Conservation (phyloP, 2,888 invertebrate species). For the Lepetodrilus schrolli region DNA sequence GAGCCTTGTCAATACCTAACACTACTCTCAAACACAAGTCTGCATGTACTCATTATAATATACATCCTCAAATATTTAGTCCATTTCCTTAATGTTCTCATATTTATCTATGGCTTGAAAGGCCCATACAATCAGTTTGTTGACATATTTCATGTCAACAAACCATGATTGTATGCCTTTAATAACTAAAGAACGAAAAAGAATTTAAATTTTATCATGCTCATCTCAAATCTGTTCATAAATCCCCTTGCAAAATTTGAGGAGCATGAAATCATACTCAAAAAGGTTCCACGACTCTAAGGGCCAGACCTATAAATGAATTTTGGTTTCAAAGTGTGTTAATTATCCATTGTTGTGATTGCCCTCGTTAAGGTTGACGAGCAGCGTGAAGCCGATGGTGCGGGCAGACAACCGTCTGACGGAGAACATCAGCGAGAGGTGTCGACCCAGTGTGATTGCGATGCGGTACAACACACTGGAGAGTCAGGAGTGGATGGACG, state of each 20-base stretch:
- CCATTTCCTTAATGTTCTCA: background rate
- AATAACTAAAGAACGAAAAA: too few relatives aligned
- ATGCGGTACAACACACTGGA: conserved; percentile 63
- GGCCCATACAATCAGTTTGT: background rate
- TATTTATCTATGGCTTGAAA: background rate
- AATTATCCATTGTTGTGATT: too few relatives aligned
- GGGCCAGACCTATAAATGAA: too few relatives aligned
- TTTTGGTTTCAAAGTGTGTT: too few relatives aligned
- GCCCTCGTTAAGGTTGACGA: conserved; percentile 49
- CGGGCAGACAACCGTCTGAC: conserved; percentile 47
- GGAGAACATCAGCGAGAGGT: conserved; percentile 62
- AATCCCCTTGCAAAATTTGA: too few relatives aligned
- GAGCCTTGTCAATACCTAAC: background rate
- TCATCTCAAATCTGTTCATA: too few relatives aligned
- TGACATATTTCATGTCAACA: too few relatives aligned
- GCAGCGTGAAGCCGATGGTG: conserved; percentile 55
- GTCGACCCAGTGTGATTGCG: conserved; percentile 66
- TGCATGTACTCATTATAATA: background rate
- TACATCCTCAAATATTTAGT: too few relatives aligned
- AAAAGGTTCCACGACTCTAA: too few relatives aligned
- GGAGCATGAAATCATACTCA: too few relatives aligned
- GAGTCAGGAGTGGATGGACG: conserved; percentile 69
- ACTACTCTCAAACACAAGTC: background rate
- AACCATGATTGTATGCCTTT: too few relatives aligned
- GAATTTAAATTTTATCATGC: too few relatives aligned